Evolutionary conservation across 2,888 invertebrate genomes (phyloP).

Genomic region (Spodoptera littoralis): DNA sequence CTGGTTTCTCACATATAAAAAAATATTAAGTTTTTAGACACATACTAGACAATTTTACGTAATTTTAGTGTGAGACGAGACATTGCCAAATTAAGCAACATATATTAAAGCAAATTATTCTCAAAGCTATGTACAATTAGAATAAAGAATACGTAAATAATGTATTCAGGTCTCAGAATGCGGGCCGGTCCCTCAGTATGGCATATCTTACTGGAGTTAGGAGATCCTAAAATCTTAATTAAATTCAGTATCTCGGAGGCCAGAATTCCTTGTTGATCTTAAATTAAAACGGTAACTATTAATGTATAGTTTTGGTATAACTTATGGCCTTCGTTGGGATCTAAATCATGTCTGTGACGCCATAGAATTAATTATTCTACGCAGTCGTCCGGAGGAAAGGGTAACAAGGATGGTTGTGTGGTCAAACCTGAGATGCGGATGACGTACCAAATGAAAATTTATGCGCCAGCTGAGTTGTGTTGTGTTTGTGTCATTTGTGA

Average conservation of each 20-base stretch:
- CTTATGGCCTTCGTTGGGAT: constrained; percentile 35
- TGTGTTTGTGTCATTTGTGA: constrained; percentile 4
- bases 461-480: constrained; percentile 4
- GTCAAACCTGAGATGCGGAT: constrained; percentile 36
- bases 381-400: constrained; percentile 44
- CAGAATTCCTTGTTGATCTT: constrained; percentile 49
- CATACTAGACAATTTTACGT: too few relatives aligned
- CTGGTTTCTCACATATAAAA: too few relatives aligned
- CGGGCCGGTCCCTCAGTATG: too few relatives aligned
- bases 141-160: too few relatives aligned
- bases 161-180: too few relatives aligned
- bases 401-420: constrained; percentile 44
- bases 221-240: constrained; percentile 38
- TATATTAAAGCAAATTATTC: too few relatives aligned
- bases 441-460: constrained; percentile 21
- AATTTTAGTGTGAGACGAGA: too few relatives aligned
- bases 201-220: neutral
- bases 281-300: constrained; percentile 52
- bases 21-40: too few relatives aligned
- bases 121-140: too few relatives aligned
- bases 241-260: constrained; percentile 30
- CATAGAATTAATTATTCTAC: constrained; percentile 53
- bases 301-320: constrained; percentile 49
- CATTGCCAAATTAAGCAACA: neutral
- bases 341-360: constrained; percentile 48